Conservation (phyloP, 2,113 vertebrate species). For the Carlito syrichta region DNA sequence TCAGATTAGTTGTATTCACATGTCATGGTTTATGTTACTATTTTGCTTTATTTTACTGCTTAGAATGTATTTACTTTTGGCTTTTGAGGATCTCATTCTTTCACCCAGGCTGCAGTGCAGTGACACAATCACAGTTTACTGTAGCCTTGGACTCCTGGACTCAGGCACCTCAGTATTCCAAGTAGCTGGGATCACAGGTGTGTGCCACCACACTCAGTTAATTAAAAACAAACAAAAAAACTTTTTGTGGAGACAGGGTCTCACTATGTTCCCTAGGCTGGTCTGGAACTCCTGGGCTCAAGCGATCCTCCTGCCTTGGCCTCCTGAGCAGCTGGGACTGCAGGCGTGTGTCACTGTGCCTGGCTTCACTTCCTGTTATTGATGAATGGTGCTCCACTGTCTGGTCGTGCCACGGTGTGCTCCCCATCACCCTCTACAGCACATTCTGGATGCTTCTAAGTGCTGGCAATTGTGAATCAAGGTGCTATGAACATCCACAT, state of each 20-base stretch:
- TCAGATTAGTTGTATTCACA: neutral
- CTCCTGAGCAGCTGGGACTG: neutral
- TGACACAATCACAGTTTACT: no score
- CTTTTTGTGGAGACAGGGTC: neutral
- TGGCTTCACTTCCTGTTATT: neutral
- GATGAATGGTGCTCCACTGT: accelerated
- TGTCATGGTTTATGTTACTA: neutral
- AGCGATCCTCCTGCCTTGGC: neutral
- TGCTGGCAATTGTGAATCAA: accelerated
- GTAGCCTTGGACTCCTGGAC: no score
- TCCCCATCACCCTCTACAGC: neutral
- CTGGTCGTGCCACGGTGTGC: accelerated
- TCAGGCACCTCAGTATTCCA: no score
- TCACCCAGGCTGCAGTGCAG: no score
- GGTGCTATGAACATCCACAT: accelerated
- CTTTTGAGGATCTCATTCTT: no score
- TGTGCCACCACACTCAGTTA: no score
- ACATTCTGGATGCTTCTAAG: neutral
- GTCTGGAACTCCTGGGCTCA: neutral
- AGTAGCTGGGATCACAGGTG: no score
- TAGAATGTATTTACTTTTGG: no score
- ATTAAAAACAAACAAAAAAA: no score
- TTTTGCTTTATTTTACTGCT: no score
- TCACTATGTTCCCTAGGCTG: neutral
- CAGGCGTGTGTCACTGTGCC: no score